These are phyloP conservation scores for Acyrthosiphon pisum DNA, from an alignment of 1,140 invertebrate species.

Conservation along the genomic window DNA sequence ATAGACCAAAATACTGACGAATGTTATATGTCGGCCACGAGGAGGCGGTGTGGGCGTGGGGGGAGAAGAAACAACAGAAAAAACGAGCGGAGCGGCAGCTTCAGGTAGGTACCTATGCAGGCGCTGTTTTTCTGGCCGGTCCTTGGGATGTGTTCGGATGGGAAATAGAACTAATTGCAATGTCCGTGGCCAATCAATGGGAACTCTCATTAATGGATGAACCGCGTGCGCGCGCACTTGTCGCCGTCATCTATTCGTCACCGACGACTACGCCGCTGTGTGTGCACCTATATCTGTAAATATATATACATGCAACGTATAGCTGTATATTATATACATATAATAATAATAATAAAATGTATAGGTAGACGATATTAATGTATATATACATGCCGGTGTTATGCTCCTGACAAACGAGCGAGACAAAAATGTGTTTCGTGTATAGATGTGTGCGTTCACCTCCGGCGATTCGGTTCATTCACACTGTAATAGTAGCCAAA, in stretches of 20 bases:
- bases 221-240: neutral
- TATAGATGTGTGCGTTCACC: conserved; percentile 5
- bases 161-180: conserved; percentile 57
- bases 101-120: neutral
- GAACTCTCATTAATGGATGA: conserved; percentile 55
- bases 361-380: neutral
- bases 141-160: conserved; percentile 48
- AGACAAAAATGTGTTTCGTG: conserved; percentile 35
- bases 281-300: neutral
- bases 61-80: neutral
- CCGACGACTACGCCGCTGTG: neutral
- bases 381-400: neutral
- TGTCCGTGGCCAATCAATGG: conserved; percentile 57
- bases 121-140: conserved; percentile 36
- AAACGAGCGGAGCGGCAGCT: neutral
- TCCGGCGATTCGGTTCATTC: conserved; percentile 50
- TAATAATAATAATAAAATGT: neutral
- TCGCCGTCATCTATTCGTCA: neutral
- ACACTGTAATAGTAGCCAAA: conserved; percentile 22
- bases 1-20: conserved; percentile 23
- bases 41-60: no score
- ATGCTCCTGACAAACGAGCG: neutral
- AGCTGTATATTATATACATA: neutral
- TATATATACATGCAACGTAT: neutral
- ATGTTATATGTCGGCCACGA: conserved; percentile 3